phyloP scores from a whole-genome alignment of 2,113 vertebrate genomes.

The Lontra canadensis region DNA sequence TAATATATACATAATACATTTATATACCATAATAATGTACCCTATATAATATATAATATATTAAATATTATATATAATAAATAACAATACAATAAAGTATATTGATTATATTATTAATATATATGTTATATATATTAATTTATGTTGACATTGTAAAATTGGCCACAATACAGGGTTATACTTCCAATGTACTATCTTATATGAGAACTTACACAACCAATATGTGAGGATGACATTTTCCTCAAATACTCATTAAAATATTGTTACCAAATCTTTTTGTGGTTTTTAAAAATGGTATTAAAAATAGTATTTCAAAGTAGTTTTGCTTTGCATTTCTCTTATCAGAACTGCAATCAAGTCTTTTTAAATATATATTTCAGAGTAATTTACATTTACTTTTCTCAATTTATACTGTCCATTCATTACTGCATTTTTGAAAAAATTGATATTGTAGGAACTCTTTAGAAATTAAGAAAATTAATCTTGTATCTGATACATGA shows the following conservation, averaged over 20 bases:
- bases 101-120: too few species aligned
- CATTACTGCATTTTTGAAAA: not conserved
- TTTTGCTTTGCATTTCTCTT: not conserved
- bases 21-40: too few species aligned
- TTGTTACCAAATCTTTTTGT: not conserved
- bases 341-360: not conserved
- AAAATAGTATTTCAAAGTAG: not conserved
- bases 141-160: not conserved
- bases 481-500: not conserved
- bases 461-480: not conserved
- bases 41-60: too few species aligned
- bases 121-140: not conserved
- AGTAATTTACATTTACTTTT: not conserved
- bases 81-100: too few species aligned
- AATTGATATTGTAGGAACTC: not conserved
- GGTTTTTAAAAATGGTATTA: not conserved
- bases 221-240: not conserved
- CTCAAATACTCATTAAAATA: not conserved
- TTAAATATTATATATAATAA: too few species aligned
- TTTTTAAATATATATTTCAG: not conserved
- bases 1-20: too few species aligned
- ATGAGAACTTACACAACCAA: not conserved
- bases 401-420: not conserved
- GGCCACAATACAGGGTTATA: not conserved
- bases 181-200: not conserved